A percentile compares a stretch with the other conserved stretches of the same genome.
Evolutionary conservation across 2,113 vertebrate genomes (phyloP).

Genomic region (Balaeniceps rex): DNA sequence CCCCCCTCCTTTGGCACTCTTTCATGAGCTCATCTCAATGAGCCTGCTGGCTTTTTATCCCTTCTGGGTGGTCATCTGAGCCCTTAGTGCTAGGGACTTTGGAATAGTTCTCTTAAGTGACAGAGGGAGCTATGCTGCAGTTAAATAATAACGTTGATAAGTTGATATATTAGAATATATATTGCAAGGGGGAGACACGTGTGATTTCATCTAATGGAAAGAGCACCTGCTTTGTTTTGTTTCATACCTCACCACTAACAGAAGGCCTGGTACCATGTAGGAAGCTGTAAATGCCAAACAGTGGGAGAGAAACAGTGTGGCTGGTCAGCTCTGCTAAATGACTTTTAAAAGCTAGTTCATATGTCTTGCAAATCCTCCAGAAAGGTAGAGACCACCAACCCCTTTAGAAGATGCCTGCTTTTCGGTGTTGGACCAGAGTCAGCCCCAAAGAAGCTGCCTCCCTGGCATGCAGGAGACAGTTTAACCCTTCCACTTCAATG

Average conservation of each 20-base stretch:
- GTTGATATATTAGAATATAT: background rate
- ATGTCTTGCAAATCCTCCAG: background rate
- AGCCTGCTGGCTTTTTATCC: background rate
- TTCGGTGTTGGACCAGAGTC: background rate
- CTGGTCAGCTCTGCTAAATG: background rate
- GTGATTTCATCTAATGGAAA: background rate
- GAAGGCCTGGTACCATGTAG: background rate
- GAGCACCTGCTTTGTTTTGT: accelerated
- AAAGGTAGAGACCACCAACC: background rate
- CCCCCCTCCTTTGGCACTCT: background rate
- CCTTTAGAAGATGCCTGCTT: background rate
- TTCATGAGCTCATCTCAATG: background rate
- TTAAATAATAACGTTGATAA: background rate
- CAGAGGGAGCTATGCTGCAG: background rate
- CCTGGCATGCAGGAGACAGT: background rate
- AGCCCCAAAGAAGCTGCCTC: background rate
- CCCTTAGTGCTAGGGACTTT: background rate
- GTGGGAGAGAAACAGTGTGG: background rate
- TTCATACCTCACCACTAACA: background rate
- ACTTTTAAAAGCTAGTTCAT: background rate
- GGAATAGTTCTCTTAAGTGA: background rate
- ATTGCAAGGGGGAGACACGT: background rate
- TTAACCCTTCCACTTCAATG: background rate
- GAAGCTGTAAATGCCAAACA: background rate
- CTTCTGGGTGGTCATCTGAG: background rate